Evolutionary conservation across 2,113 vertebrate genomes (phyloP), one percentile per base, ranked within the genome.

Genomic region (Platysternon megacephalum): DNA sequence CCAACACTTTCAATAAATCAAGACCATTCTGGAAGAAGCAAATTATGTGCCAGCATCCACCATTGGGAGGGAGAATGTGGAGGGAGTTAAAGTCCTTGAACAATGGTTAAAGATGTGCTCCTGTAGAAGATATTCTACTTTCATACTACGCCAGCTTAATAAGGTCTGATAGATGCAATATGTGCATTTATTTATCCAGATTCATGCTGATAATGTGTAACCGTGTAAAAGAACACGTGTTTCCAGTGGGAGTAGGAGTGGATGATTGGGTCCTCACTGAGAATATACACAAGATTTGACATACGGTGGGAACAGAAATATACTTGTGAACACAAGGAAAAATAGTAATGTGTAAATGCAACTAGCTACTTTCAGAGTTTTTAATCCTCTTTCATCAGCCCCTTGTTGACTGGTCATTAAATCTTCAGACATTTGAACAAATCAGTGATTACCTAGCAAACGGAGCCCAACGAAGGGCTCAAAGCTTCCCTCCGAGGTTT

Each of bases 341-440:
- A 79, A n/a, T 29, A 48, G 58, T 9, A 0, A 10, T 4, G 86
- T 88, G 39, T 6, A 58, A 53, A 76, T 72, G 35, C 85, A 92
- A 14, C 72, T 74, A 42, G 10, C 39, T 44, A 26, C 11, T 83
- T 76, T 46, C 49, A 3, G 3, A 74, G 72, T 42, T 35, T 83
- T 90, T 35, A 6, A 29, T 5, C 22, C 49, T 61, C 29, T 51
- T 56, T 19, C 2, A 0, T 28, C 11, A 6, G 52, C 65, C 3
- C 7, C 21, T 42, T 32, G 14, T 61, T 39, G 61, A 4, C 55
- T 0, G 6, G 4, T 87, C 0, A 1, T 51, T 49, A 35, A 0
- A 5, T 46, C 51, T 9, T 42, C 19, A 0, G 16, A 0, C 0
- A 78, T 84, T n/a, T 72, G 72, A 81, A 49, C 0, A 1, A 74